Conservation (phyloP, 2,797 vertebrate species). For the Otolemur crassicaudatus region DNA sequence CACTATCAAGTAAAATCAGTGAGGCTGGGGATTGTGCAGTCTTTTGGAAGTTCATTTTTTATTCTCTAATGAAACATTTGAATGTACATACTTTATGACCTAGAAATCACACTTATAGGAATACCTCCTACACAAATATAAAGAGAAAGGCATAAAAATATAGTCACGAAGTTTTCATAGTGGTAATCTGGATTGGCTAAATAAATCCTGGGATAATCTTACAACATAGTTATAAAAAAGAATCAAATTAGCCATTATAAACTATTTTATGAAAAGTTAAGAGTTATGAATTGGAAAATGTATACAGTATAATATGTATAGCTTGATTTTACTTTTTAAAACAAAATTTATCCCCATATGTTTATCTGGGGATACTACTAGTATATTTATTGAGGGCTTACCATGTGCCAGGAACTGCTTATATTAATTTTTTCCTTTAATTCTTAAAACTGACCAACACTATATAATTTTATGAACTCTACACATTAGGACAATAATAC, state of each 20-base stretch:
- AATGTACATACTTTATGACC: not conserved
- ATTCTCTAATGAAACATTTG: not conserved
- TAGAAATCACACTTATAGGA: not conserved
- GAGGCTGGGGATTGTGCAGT: not conserved
- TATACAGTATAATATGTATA: not conserved
- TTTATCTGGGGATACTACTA: not conserved
- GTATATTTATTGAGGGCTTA: not conserved
- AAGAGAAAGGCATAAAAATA: not conserved
- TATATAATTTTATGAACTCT: not conserved
- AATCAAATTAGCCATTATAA: not conserved
- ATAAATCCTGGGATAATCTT: not conserved
- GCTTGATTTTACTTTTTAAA: not conserved
- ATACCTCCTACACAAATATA: not conserved
- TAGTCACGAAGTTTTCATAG: not conserved
- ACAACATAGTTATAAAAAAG: not conserved
- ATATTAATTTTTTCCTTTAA: slow-evolving; percentile 29
- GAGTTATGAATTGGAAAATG: not conserved
- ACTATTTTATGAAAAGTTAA: not conserved
- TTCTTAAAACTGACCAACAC: slow-evolving; percentile 19
- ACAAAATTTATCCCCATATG: not conserved
- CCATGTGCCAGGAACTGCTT: not conserved
- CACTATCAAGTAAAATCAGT: not conserved
- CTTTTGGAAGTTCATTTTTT: not conserved
- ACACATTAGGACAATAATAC: not conserved
- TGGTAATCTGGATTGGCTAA: not conserved